A percentile compares a stretch with the other conserved stretches of the same genome.
Conservation (phyloP, 2,888 invertebrate genomes). For the Netelia melanura region DNA sequence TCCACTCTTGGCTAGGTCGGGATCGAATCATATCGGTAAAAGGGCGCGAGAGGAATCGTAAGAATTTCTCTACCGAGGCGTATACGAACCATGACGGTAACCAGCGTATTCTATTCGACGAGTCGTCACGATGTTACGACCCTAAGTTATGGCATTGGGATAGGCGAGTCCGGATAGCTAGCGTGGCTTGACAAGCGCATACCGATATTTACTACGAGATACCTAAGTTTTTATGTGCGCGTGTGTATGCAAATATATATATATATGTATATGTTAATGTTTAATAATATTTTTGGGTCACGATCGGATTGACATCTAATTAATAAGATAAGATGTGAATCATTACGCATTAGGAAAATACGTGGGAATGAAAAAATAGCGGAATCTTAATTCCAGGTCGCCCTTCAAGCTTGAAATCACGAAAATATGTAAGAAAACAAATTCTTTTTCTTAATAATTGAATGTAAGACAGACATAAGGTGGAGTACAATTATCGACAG, state of each 20-base stretch:
- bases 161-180: conserved; percentile 41
- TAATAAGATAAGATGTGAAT: background rate
- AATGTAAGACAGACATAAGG: background rate
- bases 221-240: too few species aligned
- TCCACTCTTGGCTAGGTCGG: conserved; percentile 19
- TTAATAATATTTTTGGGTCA: conserved; percentile 75
- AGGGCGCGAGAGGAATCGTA: background rate
- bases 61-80: background rate
- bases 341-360: background rate
- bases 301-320: conserved; percentile 41
- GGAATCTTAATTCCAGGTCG: conserved; percentile 1
- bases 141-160: conserved; percentile 65
- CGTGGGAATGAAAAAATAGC: conserved; percentile 18
- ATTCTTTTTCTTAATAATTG: background rate
- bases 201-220: conserved; percentile 54
- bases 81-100: conserved; percentile 57
- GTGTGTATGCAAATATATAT: background rate
- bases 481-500: too few species aligned
- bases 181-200: conserved; percentile 73
- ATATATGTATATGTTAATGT: conserved; percentile 54
- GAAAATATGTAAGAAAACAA: background rate
- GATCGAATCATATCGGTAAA: conserved; percentile 1
- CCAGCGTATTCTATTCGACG: conserved; percentile 70
- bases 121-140: conserved; percentile 71
- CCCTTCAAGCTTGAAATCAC: too few species aligned